Evolutionary conservation across 2,888 invertebrate genomes (phyloP), one percentile per base, ranked within the genome.

Genomic region (Heliconius ismenius): DNA sequence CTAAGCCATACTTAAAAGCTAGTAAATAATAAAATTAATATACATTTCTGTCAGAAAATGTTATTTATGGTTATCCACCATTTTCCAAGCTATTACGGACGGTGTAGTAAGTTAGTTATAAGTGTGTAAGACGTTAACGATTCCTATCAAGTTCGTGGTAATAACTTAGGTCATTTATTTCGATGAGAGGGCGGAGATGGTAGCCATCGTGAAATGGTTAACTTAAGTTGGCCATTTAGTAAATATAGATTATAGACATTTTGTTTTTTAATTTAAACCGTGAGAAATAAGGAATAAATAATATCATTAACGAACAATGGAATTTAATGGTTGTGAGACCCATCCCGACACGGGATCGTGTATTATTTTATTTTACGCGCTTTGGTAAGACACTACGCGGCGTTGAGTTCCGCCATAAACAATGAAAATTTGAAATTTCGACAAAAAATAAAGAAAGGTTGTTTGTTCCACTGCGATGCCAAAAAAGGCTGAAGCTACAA

Each of bases 151-250:
- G 77, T 76, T 73, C 62, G 74, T 74, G 72, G 76, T 72, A 75
- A 79, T 79, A 77, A 75, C 77, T 36, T 64, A 60, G 63, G 62
- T 58, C 77, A 73, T 78, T 80, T 79, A 76, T 72, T 79, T 72
- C 75, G 75, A 76, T 58, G 75, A 68, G 77, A 74, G 67, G 74
- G 73, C 26, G 43, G 73, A 70, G 73, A 64, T 78, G 76, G 72
- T 75, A 78, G 64, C 77, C 28, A 74, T 68, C 49, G 43, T 49
- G 49, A 78, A 76, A 73, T 76, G 58, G 74, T 73, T 32, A n/a
- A 43, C 15, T 13, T 24, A 24, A 43, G 24, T 67, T 67, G 24
- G 24, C 9, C n/a, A 4, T 39, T 24, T 67, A 39, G 3, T 39
- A 24, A 39, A 39, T 43, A 15, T 58, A 70, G 21, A 58, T 28